Evolutionary conservation across 30 jellyfish, hydroid and myxozoan species (phyloP).

Genomic region (Hydra vulgaris): DNA sequence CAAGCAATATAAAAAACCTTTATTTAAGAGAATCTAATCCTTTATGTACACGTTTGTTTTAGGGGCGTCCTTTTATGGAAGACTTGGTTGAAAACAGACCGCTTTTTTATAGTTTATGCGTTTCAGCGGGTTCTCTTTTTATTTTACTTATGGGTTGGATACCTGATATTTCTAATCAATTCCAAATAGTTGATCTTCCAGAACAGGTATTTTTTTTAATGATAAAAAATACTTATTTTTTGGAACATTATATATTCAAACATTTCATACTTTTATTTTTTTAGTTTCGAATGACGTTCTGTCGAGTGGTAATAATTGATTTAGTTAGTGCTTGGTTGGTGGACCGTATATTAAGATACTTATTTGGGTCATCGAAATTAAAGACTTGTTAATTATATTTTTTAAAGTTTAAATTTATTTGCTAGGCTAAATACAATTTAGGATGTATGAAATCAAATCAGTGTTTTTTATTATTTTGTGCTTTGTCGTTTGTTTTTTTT

Average conservation of each 20-base stretch:
- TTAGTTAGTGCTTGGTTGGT: constrained; percentile 57
- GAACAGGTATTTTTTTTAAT: constrained; percentile 68
- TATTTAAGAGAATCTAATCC: not conserved
- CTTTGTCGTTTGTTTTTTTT: too few relatives aligned
- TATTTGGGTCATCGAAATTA: constrained; percentile 64
- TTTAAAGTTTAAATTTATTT: too few relatives aligned
- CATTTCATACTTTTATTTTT: constrained; percentile 18
- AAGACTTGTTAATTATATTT: constrained; percentile 2
- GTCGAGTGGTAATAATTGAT: constrained; percentile 75
- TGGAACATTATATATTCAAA: too few relatives aligned
- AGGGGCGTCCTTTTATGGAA: constrained; percentile 99
- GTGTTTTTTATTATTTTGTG: too few relatives aligned
- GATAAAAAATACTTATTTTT: too few relatives aligned
- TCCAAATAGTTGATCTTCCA: constrained; percentile 90
- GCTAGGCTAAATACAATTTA: too few relatives aligned
- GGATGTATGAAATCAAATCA: too few relatives aligned
- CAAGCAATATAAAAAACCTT: not conserved
- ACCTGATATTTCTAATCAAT: constrained; percentile 80
- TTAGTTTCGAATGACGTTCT: constrained; percentile 68
- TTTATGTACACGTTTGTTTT: not conserved
- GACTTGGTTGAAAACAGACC: constrained; percentile 74
- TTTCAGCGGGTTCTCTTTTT: constrained; percentile 44
- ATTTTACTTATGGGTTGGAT: constrained; percentile 63
- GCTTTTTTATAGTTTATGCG: constrained; percentile 54
- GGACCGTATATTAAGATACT: constrained; percentile 66